Evolutionary conservation across 2,113 vertebrate genomes (phyloP), one percentile per base, ranked within the genome.

Genomic region (Zosterops hypoxanthus): DNA sequence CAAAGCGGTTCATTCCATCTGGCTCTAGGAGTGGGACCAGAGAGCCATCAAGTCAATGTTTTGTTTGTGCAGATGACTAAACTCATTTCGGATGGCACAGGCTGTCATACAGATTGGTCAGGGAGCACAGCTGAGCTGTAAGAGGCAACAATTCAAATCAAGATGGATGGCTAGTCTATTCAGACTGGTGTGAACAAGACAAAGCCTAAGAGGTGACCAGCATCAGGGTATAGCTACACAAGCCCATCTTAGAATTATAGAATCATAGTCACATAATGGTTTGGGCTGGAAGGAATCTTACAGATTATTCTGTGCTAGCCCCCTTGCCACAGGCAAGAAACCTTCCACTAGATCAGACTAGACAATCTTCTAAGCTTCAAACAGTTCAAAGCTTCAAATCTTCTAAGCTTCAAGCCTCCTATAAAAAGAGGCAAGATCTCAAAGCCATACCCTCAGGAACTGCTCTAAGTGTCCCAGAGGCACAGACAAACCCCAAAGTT

Each of bases 11-110:
- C 9, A 2, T 73, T 83, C n/a, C 12, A 42, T 5, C 0, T 20
- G 64, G 11, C 7, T 31, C 21, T 49, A 64, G n/a, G 21, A 60
- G 22, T 29, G 42, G 23, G 12, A 88, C 31, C 5, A 2, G 16
- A 53, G 6, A 81, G 12, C 17, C 4, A 4, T 33, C 33, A 87
- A 63, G 71, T 60, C 63, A 75, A 12, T 0, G 0, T 17, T 76
- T 20, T 24, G 2, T 13, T 44, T 56, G 36, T 84, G n/a, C n/a
- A 4, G 46, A 42, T 24, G 5, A 56, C 16, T 69, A 49, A 44
- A 56, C 9, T 85, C 2, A 23, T 73, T 88, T 86, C 80, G 64
- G 31, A 83, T 68, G 2, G 17, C 46, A 18, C 44, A 14, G 14
- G 12, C 22, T 76, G 21, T 52, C 49, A 70, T 33, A 76, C 6